phyloP scores from a whole-genome alignment of 1,140 invertebrate species.

The Listronotus oregonensis region DNA sequence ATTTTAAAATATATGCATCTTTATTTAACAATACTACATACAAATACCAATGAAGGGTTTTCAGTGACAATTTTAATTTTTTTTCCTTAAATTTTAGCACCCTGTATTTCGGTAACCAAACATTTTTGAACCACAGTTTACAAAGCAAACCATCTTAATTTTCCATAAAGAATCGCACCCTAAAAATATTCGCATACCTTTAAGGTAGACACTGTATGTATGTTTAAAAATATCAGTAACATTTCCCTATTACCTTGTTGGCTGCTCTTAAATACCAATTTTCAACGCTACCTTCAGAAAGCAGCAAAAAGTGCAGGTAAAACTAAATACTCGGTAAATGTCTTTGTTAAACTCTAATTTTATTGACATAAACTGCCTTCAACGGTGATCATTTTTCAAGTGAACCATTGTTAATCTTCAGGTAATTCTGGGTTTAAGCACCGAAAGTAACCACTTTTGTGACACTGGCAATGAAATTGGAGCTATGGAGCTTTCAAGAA shows the following conservation, averaged over 20 bases:
- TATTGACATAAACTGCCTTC: slow-evolving; percentile 24
- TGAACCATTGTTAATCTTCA: slow-evolving; percentile 21
- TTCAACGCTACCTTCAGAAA: not conserved
- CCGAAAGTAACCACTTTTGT: slow-evolving; percentile 8
- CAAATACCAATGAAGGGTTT: too few relatives aligned
- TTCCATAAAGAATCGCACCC: too few relatives aligned
- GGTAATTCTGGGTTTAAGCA: slow-evolving; percentile 15
- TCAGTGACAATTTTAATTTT: too few relatives aligned
- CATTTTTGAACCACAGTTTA: too few relatives aligned
- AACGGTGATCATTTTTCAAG: slow-evolving; percentile 18
- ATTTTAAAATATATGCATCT: too few relatives aligned
- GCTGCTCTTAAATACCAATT: slow-evolving; percentile 6
- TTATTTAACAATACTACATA: too few relatives aligned
- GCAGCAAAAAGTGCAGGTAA: slow-evolving; percentile 12
- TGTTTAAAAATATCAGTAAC: not conserved
- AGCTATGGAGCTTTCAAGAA: not conserved
- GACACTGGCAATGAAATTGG: not conserved
- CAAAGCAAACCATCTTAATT: too few relatives aligned
- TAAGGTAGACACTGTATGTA: too few relatives aligned
- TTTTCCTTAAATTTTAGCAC: too few relatives aligned
- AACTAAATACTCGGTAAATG: slow-evolving; percentile 9
- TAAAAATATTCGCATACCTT: too few relatives aligned
- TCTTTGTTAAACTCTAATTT: slow-evolving; percentile 24
- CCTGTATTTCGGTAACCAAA: too few relatives aligned
- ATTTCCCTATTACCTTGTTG: slow-evolving; percentile 1